Conservation (phyloP, 2,888 invertebrate species). For the Opisthograptis luteolata region DNA sequence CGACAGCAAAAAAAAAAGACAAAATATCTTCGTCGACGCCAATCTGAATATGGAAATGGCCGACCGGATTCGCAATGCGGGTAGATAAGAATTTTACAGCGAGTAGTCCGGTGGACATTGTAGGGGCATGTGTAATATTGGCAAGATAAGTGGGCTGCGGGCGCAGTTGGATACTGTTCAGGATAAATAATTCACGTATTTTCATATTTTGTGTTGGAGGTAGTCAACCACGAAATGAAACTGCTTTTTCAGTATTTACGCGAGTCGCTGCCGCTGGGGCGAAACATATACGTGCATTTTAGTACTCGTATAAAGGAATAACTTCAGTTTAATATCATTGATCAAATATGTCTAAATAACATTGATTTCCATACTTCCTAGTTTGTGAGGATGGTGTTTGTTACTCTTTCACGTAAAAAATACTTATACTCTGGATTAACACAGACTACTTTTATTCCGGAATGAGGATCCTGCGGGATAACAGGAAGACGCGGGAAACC, state of each 20-base stretch:
- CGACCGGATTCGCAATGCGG: slow-evolving; percentile 73
- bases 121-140: slow-evolving; percentile 56
- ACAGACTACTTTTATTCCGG: too few species aligned
- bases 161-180: slow-evolving; percentile 11
- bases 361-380: too few species aligned
- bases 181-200: slow-evolving; percentile 24
- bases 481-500: too few species aligned
- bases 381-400: too few species aligned
- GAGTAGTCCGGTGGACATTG: slow-evolving; percentile 51
- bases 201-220: slow-evolving; percentile 21
- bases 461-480: too few species aligned
- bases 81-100: slow-evolving; percentile 77
- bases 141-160: slow-evolving; percentile 53
- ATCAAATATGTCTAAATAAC: too few species aligned
- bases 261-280: not conserved
- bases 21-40: slow-evolving; percentile 51
- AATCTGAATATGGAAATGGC: slow-evolving; percentile 78
- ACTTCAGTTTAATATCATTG: too few species aligned
- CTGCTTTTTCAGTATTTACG: slow-evolving; percentile 10
- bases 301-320: too few species aligned
- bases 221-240: slow-evolving; percentile 22
- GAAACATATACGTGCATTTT: slow-evolving; percentile 3
- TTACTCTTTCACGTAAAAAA: too few species aligned
- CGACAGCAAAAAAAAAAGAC: slow-evolving; percentile 45
- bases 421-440: too few species aligned